Conservation (phyloP, 2,113 vertebrate genomes). For the Gymnobelideus leadbeateri region DNA sequence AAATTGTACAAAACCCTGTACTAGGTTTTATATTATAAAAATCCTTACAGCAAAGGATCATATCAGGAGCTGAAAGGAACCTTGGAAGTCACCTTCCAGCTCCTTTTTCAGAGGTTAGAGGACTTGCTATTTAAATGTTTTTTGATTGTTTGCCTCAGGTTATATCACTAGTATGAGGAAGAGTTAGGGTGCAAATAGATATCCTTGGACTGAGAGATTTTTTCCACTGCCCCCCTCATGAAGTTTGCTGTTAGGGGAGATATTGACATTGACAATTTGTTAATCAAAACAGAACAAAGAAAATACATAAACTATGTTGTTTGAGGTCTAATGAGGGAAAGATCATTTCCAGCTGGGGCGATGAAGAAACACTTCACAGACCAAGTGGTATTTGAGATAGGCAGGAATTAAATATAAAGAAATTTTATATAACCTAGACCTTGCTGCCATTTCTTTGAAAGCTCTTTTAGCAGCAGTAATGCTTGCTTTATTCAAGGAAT, state of each 20-base stretch:
- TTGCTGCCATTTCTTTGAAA: slow-evolving; percentile 23
- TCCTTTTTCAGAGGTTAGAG: neutral
- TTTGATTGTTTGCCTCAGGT: neutral
- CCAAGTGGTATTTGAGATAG: neutral
- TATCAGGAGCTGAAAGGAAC: neutral
- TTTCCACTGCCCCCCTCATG: neutral
- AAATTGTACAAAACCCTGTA: neutral
- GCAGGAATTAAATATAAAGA: neutral
- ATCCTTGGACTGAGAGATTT: neutral
- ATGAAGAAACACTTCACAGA: neutral
- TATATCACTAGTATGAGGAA: neutral
- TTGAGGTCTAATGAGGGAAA: neutral
- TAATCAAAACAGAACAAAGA: neutral
- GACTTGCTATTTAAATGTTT: neutral
- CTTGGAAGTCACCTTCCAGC: neutral
- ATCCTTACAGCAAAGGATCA: neutral
- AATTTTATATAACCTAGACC: slow-evolving; percentile 1
- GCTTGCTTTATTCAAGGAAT: slow-evolving; percentile 18
- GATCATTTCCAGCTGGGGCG: neutral
- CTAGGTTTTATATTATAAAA: neutral
- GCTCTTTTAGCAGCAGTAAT: neutral
- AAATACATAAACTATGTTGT: neutral
- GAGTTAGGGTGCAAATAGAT: neutral
- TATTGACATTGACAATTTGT: neutral
- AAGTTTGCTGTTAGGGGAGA: neutral